Evolutionary conservation across 2,797 vertebrate genomes (phyloP), one percentile per base, ranked within the genome.

Genomic region (Syndactyla subalaris): DNA sequence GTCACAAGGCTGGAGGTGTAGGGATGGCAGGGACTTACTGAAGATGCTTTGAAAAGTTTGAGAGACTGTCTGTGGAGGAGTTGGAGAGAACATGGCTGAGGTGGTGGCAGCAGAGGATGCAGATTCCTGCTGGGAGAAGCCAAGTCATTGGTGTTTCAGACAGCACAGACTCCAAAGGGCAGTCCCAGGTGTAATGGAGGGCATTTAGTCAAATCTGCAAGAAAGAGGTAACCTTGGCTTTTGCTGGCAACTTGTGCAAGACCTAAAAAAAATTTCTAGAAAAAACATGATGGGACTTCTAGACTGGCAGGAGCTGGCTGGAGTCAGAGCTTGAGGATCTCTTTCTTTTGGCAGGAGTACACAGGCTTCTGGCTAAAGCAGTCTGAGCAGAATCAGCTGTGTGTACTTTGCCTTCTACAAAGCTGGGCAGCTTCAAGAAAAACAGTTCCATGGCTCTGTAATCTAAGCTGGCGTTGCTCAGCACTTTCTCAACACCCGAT

Each of bases 11-110:
- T 61, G 62, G 7, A 7, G 59, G 8, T 16, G 13, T 58, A 22
- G 16, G 29, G 23, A 39, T 21, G 8, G 1, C 27, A 46, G 38
- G 21, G 2, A 3, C 29, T n/a, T 23, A 5, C 0, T 1, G 3
- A 57, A 39, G 22, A 8, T 21, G 4, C 21, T 2, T 24, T 16
- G 32, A 9, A 9, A 62, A 57, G 55, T 51, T 9, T 32, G 51
- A 38, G 27, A 16, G 36, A 5, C 7, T 70, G 5, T 38, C 6
- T 1, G 1, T 24, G 26, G 34, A 49, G 41, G 57, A 46, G 46
- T 3, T 41, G 55, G 74, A 52, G 43, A 30, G 66, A 38, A 9
- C 0, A 0, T 11, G 41, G 29, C 30, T 72, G 68, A 49, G 45
- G 0, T 10, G 34, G 10, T 46, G 43, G 7, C 55, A 29, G 71